Evolutionary conservation across 2,888 invertebrate genomes (phyloP), one percentile per base, ranked within the genome.

Genomic region (Silvanus unidentatus): DNA sequence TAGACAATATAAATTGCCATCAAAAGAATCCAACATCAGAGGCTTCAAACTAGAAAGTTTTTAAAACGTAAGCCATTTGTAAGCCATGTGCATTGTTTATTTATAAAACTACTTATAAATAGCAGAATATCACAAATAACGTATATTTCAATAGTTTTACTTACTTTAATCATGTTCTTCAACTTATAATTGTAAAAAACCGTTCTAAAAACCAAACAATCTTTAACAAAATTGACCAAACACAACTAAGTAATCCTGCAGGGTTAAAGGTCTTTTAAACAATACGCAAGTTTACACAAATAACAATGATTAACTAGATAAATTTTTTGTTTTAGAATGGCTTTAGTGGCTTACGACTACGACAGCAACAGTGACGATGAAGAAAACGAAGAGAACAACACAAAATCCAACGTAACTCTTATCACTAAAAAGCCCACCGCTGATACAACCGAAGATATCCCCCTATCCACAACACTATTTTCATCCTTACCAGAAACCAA

Each of bases 311-410:
- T 39, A 9, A 45, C 22, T 6, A 28, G 28, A 28, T 28, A 28
- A 28, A 30, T n/a, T n/a, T n/a, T n/a, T n/a, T n/a, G n/a, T n/a
- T n/a, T n/a, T n/a, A n/a, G n/a, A n/a, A 64, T 64, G 64, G 62
- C 64, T 13, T 53, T 65, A 39, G 65, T 65, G 6, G 47, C 64
- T 10, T 65, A 65, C 47, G 64, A 63, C 46, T 64, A 59, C 44
- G 58, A 47, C 34, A 63, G 63, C 47, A 53, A 43, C 28, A 60
- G 57, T 47, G 63, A 59, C 37, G 48, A 52, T 40, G 58, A 57
- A 13, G 57, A 55, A 40, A 55, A 54, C 16, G 50, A 52, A 12
- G 52, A 55, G 29, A 22, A 45, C 16, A 38, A 41, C 13, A 22
- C 2, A 43, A 40, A 34, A 1, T 35, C 35, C 37, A 44, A 44